Conservation (phyloP, 2,113 vertebrate species). For the Himantopus leucocephalus region DNA sequence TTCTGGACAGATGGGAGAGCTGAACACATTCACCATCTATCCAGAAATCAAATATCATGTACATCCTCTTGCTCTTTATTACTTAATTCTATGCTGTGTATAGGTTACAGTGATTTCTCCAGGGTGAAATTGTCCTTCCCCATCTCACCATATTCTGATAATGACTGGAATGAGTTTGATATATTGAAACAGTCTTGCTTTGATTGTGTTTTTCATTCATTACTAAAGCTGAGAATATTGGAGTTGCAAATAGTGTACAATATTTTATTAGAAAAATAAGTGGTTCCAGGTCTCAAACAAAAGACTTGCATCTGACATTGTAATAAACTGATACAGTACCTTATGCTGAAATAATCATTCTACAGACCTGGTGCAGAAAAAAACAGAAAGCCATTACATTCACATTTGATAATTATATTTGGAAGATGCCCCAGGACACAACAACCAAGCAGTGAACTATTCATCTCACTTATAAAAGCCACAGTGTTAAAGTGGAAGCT, state of each 20-base stretch:
- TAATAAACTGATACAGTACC: background rate
- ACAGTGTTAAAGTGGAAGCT: background rate
- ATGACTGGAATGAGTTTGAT: constrained; percentile 41
- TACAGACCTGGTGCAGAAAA: background rate
- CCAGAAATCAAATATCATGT: constrained; percentile 27
- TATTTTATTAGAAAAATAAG: constrained; percentile 51
- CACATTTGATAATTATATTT: constrained; percentile 49
- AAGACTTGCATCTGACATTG: background rate
- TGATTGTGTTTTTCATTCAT: constrained; percentile 31
- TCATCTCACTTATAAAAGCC: constrained; percentile 22
- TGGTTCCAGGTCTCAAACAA: constrained; percentile 1
- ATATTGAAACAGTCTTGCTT: constrained; percentile 7
- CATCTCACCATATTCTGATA: constrained; percentile 29
- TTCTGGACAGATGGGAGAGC: constrained; percentile 32
- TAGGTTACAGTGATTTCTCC: constrained; percentile 53
- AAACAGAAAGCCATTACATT: constrained; percentile 2
- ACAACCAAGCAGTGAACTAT: constrained; percentile 7
- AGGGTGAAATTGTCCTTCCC: constrained; percentile 45
- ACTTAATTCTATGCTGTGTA: background rate
- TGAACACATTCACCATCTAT: background rate
- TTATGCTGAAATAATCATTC: background rate
- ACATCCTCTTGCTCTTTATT: constrained; percentile 26
- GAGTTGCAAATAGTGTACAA: background rate
- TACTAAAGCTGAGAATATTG: constrained; percentile 24
- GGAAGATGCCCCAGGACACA: constrained; percentile 45